Conservation (phyloP, 2,113 vertebrate genomes). For the Galbula dea region DNA sequence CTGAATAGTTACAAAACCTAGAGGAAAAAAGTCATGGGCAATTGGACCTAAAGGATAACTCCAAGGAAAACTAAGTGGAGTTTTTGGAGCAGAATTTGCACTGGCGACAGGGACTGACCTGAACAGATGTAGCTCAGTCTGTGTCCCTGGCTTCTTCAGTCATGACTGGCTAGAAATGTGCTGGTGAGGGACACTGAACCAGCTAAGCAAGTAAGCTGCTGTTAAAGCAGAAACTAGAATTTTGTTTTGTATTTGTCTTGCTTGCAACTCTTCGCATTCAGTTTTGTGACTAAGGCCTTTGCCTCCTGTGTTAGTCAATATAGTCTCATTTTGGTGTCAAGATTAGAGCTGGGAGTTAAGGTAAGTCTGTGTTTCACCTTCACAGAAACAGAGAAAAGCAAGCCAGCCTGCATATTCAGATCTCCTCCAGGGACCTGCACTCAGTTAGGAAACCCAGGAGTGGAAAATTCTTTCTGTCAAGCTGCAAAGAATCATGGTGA, state of each 20-base stretch:
- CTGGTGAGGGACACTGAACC: background rate
- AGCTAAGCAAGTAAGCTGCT: background rate
- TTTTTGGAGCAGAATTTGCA: background rate
- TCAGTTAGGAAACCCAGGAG: background rate
- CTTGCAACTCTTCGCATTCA: background rate
- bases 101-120: background rate
- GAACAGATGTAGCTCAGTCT: background rate
- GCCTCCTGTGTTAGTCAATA: background rate
- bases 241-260: background rate
- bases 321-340: background rate
- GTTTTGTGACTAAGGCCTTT: background rate
- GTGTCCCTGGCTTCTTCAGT: background rate
- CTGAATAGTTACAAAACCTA: background rate
- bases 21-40: background rate
- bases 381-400: background rate
- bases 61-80: background rate
- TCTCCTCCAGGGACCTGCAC: background rate
- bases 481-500: background rate
- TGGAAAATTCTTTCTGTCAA: background rate
- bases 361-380: background rate
- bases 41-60: background rate
- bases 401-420: background rate
- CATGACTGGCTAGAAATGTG: fast-evolving
- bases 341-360: background rate
- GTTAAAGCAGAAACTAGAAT: background rate